These are phyloP conservation scores for Rhea pennata DNA, from an alignment of 2,113 vertebrate genomes.

Conservation along the genomic window DNA sequence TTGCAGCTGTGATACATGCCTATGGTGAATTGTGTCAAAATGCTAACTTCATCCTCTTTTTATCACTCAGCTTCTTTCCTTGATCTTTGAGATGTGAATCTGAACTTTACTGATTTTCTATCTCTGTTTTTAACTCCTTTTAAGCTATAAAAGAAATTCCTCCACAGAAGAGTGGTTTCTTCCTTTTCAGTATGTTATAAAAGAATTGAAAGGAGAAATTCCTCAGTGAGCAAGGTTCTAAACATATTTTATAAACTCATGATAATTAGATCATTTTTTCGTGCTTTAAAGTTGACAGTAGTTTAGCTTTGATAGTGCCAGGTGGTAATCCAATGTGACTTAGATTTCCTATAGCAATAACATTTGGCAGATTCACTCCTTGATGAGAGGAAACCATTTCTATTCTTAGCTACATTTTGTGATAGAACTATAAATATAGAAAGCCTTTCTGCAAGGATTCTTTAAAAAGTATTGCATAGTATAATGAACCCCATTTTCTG, in stretches of 20 bases:
- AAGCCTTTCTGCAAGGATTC: conserved; percentile 27
- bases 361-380: conserved; percentile 74
- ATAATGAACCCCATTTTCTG: conserved; percentile 41
- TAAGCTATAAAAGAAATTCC: background rate
- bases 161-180: background rate
- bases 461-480: background rate
- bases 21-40: background rate
- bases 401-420: conserved; percentile 69
- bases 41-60: background rate
- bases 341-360: conserved; percentile 75
- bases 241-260: conserved; percentile 47
- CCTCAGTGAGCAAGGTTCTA: background rate
- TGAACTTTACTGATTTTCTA: background rate
- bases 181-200: background rate
- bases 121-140: background rate
- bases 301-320: conserved; percentile 67
- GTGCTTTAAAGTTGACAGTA: conserved; percentile 57
- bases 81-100: background rate
- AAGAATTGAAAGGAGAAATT: conserved; percentile 31
- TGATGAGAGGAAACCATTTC: conserved; percentile 69
- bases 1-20: background rate
- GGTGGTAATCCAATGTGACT: conserved; percentile 73
- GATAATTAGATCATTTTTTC: conserved; percentile 53
- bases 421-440: conserved; percentile 60
- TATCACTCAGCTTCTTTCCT: background rate